phyloP scores from a whole-genome alignment of 2,797 vertebrate genomes.

The Mus spretus region DNA sequence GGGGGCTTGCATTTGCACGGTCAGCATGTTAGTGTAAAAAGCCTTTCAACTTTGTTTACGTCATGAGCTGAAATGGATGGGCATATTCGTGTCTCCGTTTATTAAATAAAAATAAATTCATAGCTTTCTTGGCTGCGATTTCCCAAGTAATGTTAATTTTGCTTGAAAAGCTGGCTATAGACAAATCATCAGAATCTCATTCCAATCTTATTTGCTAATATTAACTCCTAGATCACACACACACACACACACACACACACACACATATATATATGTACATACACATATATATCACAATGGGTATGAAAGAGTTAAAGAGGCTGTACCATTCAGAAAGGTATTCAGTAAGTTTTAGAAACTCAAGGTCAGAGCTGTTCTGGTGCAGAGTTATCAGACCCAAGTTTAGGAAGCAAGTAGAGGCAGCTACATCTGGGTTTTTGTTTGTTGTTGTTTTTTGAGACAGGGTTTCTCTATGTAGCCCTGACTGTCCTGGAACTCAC shows the following conservation, averaged over 20 bases:
- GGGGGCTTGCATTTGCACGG: background rate
- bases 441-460: too few species aligned
- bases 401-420: background rate
- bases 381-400: background rate
- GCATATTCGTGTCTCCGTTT: background rate
- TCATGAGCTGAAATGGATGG: background rate
- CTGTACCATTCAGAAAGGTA: background rate
- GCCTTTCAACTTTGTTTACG: background rate
- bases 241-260: background rate
- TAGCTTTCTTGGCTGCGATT: background rate
- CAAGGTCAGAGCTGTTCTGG: background rate
- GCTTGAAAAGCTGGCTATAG: background rate
- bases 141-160: background rate
- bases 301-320: background rate
- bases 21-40: background rate
- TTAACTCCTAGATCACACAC: background rate
- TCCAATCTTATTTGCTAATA: background rate
- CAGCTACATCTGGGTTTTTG: background rate
- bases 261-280: too few species aligned
- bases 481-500: too few species aligned
- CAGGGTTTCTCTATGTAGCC: too few species aligned
- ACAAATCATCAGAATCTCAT: background rate
- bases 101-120: background rate
- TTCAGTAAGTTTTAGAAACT: background rate
- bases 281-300: background rate